Conservation (phyloP, 2,888 invertebrate species). For the Acronicta leporina region DNA sequence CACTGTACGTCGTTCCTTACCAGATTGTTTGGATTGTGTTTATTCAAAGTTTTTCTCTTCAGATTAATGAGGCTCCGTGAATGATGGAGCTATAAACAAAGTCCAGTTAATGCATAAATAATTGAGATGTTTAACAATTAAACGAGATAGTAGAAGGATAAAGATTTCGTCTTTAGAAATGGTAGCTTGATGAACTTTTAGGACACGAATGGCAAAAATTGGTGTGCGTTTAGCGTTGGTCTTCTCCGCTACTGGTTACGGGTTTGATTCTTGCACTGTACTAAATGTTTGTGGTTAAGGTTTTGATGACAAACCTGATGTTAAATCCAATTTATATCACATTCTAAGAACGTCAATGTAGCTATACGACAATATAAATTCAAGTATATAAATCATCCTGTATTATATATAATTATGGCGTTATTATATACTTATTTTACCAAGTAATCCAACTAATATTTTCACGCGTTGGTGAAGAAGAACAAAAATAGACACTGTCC, state of each 20-base stretch:
- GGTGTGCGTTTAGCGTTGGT: too few species aligned
- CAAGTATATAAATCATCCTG: too few species aligned
- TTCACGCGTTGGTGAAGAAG: slow-evolving; percentile 10
- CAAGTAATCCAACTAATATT: not conserved
- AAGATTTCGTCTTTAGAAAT: not conserved
- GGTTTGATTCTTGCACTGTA: too few species aligned
- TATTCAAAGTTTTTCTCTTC: slow-evolving; percentile 49
- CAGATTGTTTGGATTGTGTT: slow-evolving; percentile 36
- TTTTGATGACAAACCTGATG: too few species aligned
- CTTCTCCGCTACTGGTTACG: too few species aligned
- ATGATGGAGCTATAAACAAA: slow-evolving; percentile 46
- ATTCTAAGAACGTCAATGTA: too few species aligned
- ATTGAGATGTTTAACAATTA: slow-evolving; percentile 44
- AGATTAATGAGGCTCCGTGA: slow-evolving; percentile 50
- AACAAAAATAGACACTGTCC: slow-evolving; percentile 48
- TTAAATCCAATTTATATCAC: too few species aligned
- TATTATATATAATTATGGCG: too few species aligned
- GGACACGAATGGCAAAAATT: too few species aligned
- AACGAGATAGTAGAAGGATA: slow-evolving; percentile 25
- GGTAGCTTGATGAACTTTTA: too few species aligned
- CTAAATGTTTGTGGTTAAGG: too few species aligned
- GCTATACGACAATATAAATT: too few species aligned
- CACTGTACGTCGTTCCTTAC: slow-evolving; percentile 23
- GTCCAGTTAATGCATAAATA: slow-evolving; percentile 42
- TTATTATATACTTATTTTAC: not conserved